These are phyloP conservation scores for Acridotheres tristis DNA, from an alignment of 2,797 vertebrate genomes.

Conservation along the genomic window DNA sequence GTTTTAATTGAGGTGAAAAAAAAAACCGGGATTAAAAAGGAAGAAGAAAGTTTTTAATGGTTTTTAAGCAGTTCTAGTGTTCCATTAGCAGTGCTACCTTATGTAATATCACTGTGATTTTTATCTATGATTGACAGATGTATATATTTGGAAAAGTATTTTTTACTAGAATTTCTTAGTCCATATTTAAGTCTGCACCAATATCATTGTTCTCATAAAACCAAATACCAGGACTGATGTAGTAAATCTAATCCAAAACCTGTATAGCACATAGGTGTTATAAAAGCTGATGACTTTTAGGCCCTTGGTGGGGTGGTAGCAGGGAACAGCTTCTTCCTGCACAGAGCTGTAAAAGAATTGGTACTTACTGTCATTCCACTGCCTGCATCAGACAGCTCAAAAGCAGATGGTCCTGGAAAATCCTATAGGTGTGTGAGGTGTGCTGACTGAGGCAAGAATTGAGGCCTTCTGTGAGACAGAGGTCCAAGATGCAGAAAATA, in stretches of 20 bases:
- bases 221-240: background rate
- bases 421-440: background rate
- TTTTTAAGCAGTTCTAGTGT: background rate
- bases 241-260: background rate
- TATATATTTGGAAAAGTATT: background rate
- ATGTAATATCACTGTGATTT: background rate
- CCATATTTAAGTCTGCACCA: background rate
- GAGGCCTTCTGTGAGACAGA: background rate
- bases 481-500: background rate
- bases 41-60: background rate
- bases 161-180: background rate
- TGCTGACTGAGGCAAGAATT: background rate
- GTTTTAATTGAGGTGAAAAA: background rate
- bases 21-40: background rate
- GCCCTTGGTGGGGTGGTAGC: background rate
- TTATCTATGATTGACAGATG: background rate
- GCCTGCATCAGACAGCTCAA: background rate
- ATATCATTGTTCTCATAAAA: background rate
- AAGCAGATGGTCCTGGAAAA: background rate
- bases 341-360: background rate
- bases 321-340: background rate
- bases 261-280: rapidly evolving
- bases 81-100: background rate
- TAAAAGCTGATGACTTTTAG: background rate
- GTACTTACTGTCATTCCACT: background rate